Base-by-base conservation (phyloP, 2,797 vertebrate genomes). In the Rhabdomys pumilio region DNA sequence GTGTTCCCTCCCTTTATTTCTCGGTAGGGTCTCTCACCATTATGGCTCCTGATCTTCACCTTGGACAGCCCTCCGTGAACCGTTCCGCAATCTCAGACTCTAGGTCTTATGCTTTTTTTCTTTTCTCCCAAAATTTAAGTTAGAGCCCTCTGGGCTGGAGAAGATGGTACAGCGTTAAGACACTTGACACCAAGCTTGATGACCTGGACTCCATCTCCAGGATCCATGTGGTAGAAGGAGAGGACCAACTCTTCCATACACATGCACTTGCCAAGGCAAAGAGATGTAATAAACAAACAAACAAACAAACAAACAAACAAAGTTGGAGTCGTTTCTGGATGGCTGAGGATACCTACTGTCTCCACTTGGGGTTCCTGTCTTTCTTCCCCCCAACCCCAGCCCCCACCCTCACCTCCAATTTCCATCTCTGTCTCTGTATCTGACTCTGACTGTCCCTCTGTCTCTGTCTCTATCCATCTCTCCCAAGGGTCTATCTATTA, bases 91-190 rank as follows among this genome's bases (percentile, higher is more conserved):
- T 81, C 11, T 67, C 57, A 69, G 75, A 76, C 3, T 38, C 34
- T 17, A 89, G 47, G 15, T 73, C 82, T 95, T 88, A 22, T n/a
- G 65, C 73, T 41, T 2, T 75, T n/a, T 5, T 65, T 31, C 63
- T 65, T 65, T 65, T 65, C 63, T 65, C 13, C 84, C 91, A 65
- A 53, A 61, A 86, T 53, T 90, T 75, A 67, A 87, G 90, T 53
- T 82, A 44, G 73, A 2, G 3, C 38, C 44, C 24, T 75, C 38
- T 73, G 72, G 72, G 72, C 22, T 75, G 22, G 41, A 75, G 22
- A n/a, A 47, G 73, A 29, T 47, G 41, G 41, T 47, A 76, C 41
- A 26, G 73, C 44, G 73, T 44, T 75, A 44, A 75, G 73, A 24
- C 19, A 75, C 38, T 24, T 26, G 38, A 44, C 72, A 75, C 38